Conservation (phyloP, 1,140 invertebrate species). For the Euwallacea similis region DNA sequence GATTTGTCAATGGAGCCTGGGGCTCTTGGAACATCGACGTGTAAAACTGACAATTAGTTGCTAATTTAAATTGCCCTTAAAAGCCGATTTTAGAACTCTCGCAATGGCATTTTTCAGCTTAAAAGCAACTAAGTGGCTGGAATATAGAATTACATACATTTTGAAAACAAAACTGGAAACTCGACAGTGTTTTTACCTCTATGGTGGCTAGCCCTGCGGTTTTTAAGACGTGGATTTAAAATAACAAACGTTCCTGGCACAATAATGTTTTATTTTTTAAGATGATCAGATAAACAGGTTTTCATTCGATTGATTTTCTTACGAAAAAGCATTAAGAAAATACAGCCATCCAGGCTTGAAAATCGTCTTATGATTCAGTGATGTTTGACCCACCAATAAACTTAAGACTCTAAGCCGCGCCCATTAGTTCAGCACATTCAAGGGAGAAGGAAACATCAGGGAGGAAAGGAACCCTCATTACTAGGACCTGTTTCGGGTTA, state of each 20-base stretch:
- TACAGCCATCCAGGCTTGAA: too few relatives aligned
- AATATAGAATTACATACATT: not conserved
- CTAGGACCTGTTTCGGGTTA: slow-evolving; percentile 26
- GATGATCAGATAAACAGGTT: slow-evolving; percentile 29
- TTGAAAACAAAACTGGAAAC: not conserved
- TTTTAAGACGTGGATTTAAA: slow-evolving; percentile 31
- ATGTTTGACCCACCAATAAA: not conserved
- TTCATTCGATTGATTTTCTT: slow-evolving; percentile 34
- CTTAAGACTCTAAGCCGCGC: not conserved
- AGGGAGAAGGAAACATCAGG: too few relatives aligned
- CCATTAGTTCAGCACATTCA: too few relatives aligned
- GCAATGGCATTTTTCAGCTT: not conserved
- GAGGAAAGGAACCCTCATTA: slow-evolving; percentile 12
- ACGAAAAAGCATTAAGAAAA: slow-evolving; percentile 15
- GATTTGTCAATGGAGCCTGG: slow-evolving; percentile 15
- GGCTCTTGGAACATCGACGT: not conserved
- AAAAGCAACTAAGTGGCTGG: not conserved
- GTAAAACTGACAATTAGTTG: not conserved
- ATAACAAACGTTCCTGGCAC: slow-evolving; percentile 31
- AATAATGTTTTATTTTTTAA: slow-evolving; percentile 34
- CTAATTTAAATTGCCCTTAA: not conserved
- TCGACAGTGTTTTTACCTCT: slow-evolving; percentile 9
- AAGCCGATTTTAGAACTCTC: not conserved
- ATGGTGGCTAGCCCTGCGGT: slow-evolving; percentile 12
- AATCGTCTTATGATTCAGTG: too few relatives aligned